Evolutionary conservation across 2,113 vertebrate species (phyloP).

Genomic region (Seriola aureovittata): DNA sequence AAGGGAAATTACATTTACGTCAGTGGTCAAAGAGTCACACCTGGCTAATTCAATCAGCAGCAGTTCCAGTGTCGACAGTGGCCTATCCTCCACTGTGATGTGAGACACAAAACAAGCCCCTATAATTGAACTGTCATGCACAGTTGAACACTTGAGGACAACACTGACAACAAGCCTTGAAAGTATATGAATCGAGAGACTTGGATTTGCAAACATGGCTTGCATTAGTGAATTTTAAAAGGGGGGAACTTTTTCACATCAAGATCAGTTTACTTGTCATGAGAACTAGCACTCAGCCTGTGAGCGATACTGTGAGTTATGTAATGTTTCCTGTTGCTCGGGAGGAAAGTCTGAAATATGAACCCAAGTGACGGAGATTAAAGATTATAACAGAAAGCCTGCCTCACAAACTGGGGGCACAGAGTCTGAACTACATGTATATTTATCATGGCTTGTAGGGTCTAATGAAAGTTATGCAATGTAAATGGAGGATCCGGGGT

Average conservation of each 20-base stretch:
- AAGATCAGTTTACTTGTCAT: neutral
- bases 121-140: slow-evolving; percentile 57
- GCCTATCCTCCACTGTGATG: slow-evolving; percentile 14
- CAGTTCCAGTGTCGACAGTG: slow-evolving; percentile 1
- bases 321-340: neutral
- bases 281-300: neutral
- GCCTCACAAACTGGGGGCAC: neutral
- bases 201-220: neutral
- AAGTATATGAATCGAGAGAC: slow-evolving; percentile 10
- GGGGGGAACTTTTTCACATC: neutral
- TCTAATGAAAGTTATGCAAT: neutral
- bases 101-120: slow-evolving; percentile 21
- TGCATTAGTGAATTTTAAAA: slow-evolving; percentile 16
- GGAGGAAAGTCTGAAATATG: neutral
- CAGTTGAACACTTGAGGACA: slow-evolving; percentile 37
- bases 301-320: neutral
- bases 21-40: slow-evolving; percentile 45
- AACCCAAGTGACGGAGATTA: neutral
- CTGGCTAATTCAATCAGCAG: slow-evolving; percentile 57
- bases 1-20: slow-evolving; percentile 52
- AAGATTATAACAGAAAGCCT: neutral
- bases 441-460: neutral
- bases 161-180: neutral
- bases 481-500: neutral
- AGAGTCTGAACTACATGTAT: neutral